Base-by-base conservation (phyloP, 92 coral and sea anemone species). In the Actinostola sp. region DNA sequence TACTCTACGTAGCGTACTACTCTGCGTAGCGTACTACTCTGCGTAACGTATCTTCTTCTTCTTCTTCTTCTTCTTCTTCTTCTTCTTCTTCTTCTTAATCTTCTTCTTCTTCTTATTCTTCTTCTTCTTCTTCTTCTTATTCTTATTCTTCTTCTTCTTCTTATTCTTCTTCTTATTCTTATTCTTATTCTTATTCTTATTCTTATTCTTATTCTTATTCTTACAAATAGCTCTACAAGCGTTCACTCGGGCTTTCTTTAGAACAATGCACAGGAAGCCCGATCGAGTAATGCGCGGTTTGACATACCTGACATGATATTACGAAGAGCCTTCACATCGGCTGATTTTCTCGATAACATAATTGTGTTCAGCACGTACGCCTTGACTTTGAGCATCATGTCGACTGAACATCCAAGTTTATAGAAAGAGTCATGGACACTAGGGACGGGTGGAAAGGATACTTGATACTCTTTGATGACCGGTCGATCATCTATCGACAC, bases 401-500 rank as follows among this genome's bases (percentile, higher is more conserved):
- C n/a, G 9, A 7, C 23, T 0, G 50, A 15, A 21, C 36, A 50
- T 8, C 70, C 70, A 0, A 0, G 4, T 16, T 64, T 30, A 16
- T 39, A 39, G 21, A 49, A 36, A 15, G 30, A 23, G 31, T 64
- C 70, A 12, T 21, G 34, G 19, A 7, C 6, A 28, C 27, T 35
- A 17, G 70, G 70, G 16, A 64, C 33, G 7, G 70, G 70, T n/a
- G 70, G 23, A 21, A 25, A 64, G 54, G 14, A 25, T 31, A 64
- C 15, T 33, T 30, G 33, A 10, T 45, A 19, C 10, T 39, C n/a
- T 12, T 39, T 21, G 16, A 64, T 43, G 70, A 43, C 48, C 20
- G 70, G 70, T n/a, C 33, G 55, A 27, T 64, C 70, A 14, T 25
- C 70, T 11, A 64, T 34, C n/a, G 34, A 23, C 14, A 64, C 48